A percentile compares a stretch with the other conserved stretches of the same genome.
phyloP scores from a whole-genome alignment of 2,888 invertebrate genomes.

The Leptopilina syphax region DNA sequence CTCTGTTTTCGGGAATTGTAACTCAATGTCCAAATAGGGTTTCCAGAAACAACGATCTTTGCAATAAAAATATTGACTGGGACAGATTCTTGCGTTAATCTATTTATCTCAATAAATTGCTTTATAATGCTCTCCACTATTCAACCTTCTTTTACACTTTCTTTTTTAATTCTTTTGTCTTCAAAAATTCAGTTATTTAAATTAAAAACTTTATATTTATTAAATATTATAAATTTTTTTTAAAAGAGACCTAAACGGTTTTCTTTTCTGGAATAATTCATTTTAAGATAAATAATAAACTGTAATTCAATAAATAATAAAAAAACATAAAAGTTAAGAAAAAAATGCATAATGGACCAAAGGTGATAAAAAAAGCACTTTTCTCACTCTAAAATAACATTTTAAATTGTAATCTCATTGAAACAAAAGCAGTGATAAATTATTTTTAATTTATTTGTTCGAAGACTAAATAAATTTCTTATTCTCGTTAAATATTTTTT shows the following conservation, averaged over 20 bases:
- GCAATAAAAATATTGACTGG: conserved; percentile 6
- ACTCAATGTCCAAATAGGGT: conserved; percentile 71
- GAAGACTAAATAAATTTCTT: neutral
- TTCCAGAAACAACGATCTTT: conserved; percentile 60
- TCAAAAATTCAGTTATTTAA: too few species aligned
- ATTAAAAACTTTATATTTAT: too few species aligned
- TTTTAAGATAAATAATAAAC: neutral
- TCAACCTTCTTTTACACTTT: neutral
- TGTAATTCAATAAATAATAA: neutral
- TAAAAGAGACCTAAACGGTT: neutral
- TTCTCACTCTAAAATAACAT: neutral
- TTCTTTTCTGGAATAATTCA: neutral
- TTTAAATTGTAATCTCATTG: neutral
- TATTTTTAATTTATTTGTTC: neutral
- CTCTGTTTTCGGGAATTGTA: conserved; percentile 75
- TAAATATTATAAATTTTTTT: neutral
- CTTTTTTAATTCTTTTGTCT: too few species aligned
- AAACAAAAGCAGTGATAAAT: neutral
- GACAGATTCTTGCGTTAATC: conserved; percentile 26
- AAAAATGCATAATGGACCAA: neutral
- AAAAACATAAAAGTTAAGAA: neutral
- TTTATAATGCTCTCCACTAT: neutral
- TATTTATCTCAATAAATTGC: conserved; percentile 16
- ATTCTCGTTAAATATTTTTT: neutral
- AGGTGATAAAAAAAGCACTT: conserved; percentile 11